Evolutionary conservation across 2,797 vertebrate species (phyloP), one percentile per base, ranked within the genome.

Genomic region (Poecilia picta): DNA sequence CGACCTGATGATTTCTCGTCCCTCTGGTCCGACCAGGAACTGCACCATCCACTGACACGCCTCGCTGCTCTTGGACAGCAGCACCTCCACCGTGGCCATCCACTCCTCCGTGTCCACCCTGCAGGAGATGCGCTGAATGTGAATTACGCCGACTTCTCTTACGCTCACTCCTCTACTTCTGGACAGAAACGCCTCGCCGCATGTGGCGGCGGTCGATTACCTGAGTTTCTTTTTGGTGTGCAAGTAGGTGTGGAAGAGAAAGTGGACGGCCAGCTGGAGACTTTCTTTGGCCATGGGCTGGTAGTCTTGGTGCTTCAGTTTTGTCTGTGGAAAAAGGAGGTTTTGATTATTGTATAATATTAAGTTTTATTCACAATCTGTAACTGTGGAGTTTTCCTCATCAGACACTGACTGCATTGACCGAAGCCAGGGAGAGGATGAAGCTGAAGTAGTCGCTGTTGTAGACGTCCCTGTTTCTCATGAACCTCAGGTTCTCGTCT

Each of bases 391-490:
- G 12, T 8, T 59, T 31, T 78, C 11, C 10, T 31, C 23, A 53
- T 74, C 0, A 51, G 41, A 80, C 18, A 91, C 97, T 89, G 95
- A 99, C 98, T 74, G 97, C 98, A 80, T 99, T 99, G 91, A 99
- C 93, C 0, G 98, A 99, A 2, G 97, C 97, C 89, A 99, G 94
- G 0, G 98, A 99, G 83, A 99, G 95, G 76, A 97, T 97, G 94
- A 99, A 99, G 93, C 96, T 99, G 95, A 99, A 99, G 93, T 99
- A 99, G 93, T 99, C 98, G 76, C 97, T 97, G 92, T 98, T 98
- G 94, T 99, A 99, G 59, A 99, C 96, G 78, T 99, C 98, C 94
- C 98, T 96, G 88, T 99, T 99, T 95, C 97, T 98, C 98, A 99
- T 99, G 90, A 99, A 99, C 92, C 97, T 99, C 88, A 99, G 96